phyloP scores from a whole-genome alignment of 2,113 vertebrate species.

The Scytalopus superciliaris region DNA sequence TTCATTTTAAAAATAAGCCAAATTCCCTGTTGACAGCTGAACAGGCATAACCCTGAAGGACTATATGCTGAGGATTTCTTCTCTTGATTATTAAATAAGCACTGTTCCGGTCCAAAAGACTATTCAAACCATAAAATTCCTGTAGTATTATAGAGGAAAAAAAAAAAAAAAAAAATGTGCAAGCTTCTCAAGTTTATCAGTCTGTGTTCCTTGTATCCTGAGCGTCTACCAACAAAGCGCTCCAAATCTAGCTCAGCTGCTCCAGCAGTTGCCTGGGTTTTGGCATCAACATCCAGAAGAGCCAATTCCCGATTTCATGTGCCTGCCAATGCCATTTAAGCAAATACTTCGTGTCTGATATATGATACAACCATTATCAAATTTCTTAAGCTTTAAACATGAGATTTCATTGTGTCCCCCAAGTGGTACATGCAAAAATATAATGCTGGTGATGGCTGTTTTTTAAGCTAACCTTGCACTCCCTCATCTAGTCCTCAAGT shows the following conservation, averaged over 20 bases:
- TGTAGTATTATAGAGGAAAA: not conserved
- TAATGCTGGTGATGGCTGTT: not conserved
- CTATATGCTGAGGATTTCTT: not conserved
- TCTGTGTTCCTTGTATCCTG: rapidly evolving
- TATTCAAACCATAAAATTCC: not conserved
- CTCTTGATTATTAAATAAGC: not conserved
- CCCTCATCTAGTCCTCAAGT: not conserved
- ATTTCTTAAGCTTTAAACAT: constrained; percentile 3
- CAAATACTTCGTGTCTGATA: not conserved
- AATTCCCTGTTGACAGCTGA: not conserved
- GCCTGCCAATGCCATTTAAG: not conserved
- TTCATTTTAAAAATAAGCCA: not conserved
- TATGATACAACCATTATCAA: not conserved
- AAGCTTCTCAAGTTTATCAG: not conserved
- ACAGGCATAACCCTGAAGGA: not conserved
- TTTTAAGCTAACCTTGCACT: not conserved
- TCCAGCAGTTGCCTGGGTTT: not conserved
- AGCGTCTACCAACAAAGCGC: not conserved
- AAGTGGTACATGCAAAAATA: not conserved
- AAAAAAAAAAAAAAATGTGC: not conserved
- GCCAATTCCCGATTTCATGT: not conserved
- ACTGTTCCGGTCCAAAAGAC: not conserved
- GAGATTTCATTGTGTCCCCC: not conserved
- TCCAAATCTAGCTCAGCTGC: not conserved
- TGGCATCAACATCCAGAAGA: not conserved